Conservation (phyloP, 1,140 invertebrate species). For the Drosophila nannoptera region DNA sequence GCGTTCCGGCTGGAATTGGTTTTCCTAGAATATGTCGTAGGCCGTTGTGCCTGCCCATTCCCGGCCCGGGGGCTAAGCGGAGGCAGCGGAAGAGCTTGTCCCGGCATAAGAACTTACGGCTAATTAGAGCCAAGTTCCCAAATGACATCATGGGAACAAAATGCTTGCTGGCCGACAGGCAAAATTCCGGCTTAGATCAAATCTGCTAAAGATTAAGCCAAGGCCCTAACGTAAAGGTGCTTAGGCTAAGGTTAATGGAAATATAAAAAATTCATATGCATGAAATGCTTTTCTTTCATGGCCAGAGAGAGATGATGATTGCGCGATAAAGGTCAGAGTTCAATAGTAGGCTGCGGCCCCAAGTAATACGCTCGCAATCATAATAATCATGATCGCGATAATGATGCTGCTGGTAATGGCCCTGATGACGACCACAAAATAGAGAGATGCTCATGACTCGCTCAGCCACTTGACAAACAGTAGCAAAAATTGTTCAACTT, state of each 20-base stretch:
- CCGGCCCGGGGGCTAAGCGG: not conserved
- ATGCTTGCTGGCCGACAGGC: slow-evolving; percentile 2
- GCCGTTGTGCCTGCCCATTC: slow-evolving; percentile 5
- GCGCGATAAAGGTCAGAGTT: slow-evolving; percentile 12
- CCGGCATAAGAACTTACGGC: slow-evolving; percentile 5
- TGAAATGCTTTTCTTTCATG: slow-evolving; percentile 43
- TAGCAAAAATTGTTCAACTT: slow-evolving; percentile 69
- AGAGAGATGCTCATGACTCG: slow-evolving; percentile 47
- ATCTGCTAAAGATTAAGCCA: slow-evolving; percentile 8
- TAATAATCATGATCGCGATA: slow-evolving; percentile 13
- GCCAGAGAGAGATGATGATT: slow-evolving; percentile 30
- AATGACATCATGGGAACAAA: slow-evolving; percentile 38
- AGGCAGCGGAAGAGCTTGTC: slow-evolving; percentile 42
- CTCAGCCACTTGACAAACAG: slow-evolving; percentile 56
- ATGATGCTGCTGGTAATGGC: slow-evolving; percentile 8
- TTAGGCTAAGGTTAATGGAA: slow-evolving; percentile 42
- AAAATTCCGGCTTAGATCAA: not conserved
- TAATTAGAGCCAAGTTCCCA: slow-evolving; percentile 26
- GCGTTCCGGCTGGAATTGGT: slow-evolving; percentile 17
- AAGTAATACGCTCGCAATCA: slow-evolving; percentile 20
- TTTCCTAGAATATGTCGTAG: slow-evolving; percentile 37
- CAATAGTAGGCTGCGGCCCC: not conserved
- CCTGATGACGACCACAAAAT: slow-evolving; percentile 52
- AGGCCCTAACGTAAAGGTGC: not conserved
- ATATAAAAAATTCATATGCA: slow-evolving; percentile 45